phyloP scores from a whole-genome alignment of 2,113 vertebrate species.

The Hemiprocne comata region DNA sequence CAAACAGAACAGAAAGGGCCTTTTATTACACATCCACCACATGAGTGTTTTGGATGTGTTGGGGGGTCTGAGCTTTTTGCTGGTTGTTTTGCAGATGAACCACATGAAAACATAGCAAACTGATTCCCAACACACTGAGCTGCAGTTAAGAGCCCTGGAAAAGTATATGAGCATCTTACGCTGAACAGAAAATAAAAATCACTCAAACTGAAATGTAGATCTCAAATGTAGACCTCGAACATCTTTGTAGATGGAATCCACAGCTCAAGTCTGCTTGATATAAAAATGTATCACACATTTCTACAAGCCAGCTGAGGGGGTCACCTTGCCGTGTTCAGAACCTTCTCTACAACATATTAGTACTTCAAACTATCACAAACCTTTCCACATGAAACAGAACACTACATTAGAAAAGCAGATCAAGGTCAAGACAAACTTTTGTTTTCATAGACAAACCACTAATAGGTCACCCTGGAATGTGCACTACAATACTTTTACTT shows the following conservation, averaged over 20 bases:
- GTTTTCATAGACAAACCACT: not conserved
- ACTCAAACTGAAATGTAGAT: not conserved
- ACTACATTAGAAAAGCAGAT: not conserved
- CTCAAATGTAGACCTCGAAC: too few relatives aligned
- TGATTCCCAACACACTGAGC: not conserved
- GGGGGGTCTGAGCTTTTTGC: rapidly evolving
- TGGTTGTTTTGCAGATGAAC: not conserved
- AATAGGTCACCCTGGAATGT: not conserved
- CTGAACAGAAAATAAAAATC: not conserved
- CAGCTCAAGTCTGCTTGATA: not conserved
- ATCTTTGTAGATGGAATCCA: not conserved
- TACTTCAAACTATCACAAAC: not conserved
- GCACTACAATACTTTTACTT: not conserved
- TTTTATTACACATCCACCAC: not conserved
- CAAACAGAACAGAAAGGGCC: not conserved
- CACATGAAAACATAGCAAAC: not conserved
- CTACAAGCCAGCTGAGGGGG: not conserved
- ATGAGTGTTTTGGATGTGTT: not conserved
- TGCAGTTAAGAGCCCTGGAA: not conserved
- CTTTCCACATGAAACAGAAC: rapidly evolving
- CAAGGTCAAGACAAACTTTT: not conserved
- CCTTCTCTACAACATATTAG: rapidly evolving
- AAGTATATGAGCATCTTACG: rapidly evolving
- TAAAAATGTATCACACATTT: not conserved
- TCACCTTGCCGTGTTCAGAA: not conserved